Base-by-base conservation (phyloP, 2,888 invertebrate species). In the Aquatica leii region DNA sequence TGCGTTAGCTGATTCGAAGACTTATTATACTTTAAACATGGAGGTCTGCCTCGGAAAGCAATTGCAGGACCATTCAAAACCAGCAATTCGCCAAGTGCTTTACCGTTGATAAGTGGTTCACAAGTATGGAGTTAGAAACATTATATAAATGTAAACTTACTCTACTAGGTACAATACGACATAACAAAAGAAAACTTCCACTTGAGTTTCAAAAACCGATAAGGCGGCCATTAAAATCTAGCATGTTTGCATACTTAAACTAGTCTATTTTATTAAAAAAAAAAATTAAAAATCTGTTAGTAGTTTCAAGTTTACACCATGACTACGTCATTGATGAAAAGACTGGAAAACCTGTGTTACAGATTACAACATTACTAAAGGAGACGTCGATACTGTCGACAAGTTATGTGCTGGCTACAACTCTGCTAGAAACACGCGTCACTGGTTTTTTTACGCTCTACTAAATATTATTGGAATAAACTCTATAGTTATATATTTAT, bases 1-100 rank as follows among this genome's bases (percentile, higher is more conserved):
- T 43, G 43, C 14, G 2, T 43, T 43, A 14, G 43, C n/a, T n/a
- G n/a, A n/a, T n/a, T n/a, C n/a, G n/a, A n/a, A n/a, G n/a, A n/a
- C n/a, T n/a, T n/a, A n/a, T 43, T 43, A 14, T 3, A 43, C 43
- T 8, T n/a, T n/a, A n/a, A 4, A 14, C 3, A 1, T 43, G 8
- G 14, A 43, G 8, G 14, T 43, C 2, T 43, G 15, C 14, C 8
- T 64, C 11, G 69, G 72, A 21, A 69, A 59, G 52, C 72, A 75
- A 59, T 71, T 71, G 54, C 67, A 37, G 72, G 71, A 11, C 69
- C 69, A n/a, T 70, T 66, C 61, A 24, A 34, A n/a, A 21, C 64
- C 4, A 56, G 62, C 49, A 69, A 66, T 62, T 68, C 63, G 41
- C 57, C 61, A 35, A 60, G 57, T 31, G 31, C 31, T 31, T 31